phyloP scores from a whole-genome alignment of 1,140 invertebrate species.

The Diploscapter pachys region DNA sequence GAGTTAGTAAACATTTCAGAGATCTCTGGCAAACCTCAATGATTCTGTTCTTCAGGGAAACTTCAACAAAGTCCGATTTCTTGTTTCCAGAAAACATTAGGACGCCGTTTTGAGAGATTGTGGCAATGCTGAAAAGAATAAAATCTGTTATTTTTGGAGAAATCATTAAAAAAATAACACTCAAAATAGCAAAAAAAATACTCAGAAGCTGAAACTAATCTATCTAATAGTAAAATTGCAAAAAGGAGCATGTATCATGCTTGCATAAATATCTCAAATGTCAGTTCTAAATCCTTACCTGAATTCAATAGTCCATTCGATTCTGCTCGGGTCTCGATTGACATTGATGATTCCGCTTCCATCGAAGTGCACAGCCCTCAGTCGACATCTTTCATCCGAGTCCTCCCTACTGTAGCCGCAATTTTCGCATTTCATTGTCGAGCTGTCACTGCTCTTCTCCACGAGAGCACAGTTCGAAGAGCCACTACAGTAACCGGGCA shows the following conservation, averaged over 20 bases:
- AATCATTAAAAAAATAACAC: no score
- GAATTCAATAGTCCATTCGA: constrained; percentile 54
- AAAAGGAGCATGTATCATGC: no score
- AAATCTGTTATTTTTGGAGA: constrained; percentile 2
- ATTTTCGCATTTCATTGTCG: constrained; percentile 37
- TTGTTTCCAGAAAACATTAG: constrained; percentile 65
- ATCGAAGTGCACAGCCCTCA: constrained; percentile 49
- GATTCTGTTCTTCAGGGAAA: constrained; percentile 75
- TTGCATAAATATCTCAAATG: no score
- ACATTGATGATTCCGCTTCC: constrained; percentile 47
- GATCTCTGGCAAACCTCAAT: constrained; percentile 60
- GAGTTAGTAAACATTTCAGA: no score
- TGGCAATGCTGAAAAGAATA: constrained; percentile 49
- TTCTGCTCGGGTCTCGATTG: constrained; percentile 43
- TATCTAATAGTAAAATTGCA: no score
- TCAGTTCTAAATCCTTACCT: constrained; percentile 44
- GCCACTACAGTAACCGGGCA: constrained; percentile 61
- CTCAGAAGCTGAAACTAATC: no score
- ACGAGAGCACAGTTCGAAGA: constrained; percentile 49
- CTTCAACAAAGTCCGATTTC: constrained; percentile 74
- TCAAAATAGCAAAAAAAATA: no score
- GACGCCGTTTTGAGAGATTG: constrained; percentile 69
- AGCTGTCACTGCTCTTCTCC: neutral
- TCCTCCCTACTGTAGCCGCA: constrained; percentile 45
- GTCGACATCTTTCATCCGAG: constrained; percentile 45